phyloP scores from a whole-genome alignment of 2,888 invertebrate genomes.

The Brachylomia viminalis region DNA sequence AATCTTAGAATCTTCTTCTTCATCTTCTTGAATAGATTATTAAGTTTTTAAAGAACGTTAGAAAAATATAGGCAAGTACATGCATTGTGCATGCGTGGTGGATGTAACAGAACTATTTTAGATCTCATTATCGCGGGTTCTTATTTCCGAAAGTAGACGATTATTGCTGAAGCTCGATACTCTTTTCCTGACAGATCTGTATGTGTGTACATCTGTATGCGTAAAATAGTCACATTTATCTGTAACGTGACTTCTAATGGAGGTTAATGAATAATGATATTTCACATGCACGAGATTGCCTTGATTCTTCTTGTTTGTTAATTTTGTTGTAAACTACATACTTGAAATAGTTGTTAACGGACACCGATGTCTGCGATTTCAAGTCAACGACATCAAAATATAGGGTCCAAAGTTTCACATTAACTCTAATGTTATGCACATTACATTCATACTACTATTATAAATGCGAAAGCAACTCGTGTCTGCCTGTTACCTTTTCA shows the following conservation, averaged over 20 bases:
- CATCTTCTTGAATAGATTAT: too few species aligned
- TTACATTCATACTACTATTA: conserved; percentile 8
- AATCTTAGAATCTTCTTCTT: too few species aligned
- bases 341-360: background rate
- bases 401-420: conserved; percentile 36
- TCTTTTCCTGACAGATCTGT: background rate
- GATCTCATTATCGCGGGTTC: background rate
- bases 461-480: background rate
- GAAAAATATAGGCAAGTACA: background rate
- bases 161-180: background rate
- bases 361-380: background rate
- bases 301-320: conserved; percentile 30
- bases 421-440: conserved; percentile 32
- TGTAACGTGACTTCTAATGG: conserved; percentile 43
- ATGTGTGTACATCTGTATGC: conserved; percentile 16
- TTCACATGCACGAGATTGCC: conserved; percentile 19
- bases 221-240: conserved; percentile 24
- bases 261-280: conserved; percentile 29
- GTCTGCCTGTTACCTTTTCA: background rate
- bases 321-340: conserved; percentile 14
- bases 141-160: background rate
- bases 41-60: background rate
- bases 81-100: background rate
- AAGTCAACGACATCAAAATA: conserved; percentile 25
- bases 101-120: background rate